Conservation (phyloP, 2,113 vertebrate genomes). For the Stegostoma tigrinum region DNA sequence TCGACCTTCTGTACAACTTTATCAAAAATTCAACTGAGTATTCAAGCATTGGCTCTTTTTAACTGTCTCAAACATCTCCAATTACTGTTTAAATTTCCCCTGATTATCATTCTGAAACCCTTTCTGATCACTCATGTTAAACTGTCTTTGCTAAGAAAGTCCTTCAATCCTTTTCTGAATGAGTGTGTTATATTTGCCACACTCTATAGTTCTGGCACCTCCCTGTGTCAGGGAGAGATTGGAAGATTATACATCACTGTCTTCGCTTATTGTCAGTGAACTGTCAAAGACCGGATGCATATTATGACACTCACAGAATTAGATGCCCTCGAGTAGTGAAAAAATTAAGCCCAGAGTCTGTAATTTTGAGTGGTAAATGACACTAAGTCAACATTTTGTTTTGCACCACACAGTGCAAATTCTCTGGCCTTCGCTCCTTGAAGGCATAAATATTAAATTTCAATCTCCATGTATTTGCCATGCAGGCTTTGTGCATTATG, state of each 20-base stretch:
- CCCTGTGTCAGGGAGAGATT: neutral
- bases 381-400: neutral
- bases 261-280: neutral
- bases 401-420: neutral
- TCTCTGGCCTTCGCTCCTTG: neutral
- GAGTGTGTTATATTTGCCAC: neutral
- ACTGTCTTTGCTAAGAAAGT: neutral
- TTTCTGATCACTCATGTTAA: too few species aligned
- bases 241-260: neutral
- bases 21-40: too few species aligned
- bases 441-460: slow-evolving; percentile 15
- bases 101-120: too few species aligned
- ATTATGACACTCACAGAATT: neutral
- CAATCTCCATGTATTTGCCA: neutral
- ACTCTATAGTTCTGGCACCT: neutral
- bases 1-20: too few species aligned
- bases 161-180: neutral
- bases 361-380: neutral
- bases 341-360: neutral
- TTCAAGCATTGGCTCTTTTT: too few species aligned
- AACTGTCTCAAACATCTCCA: too few species aligned
- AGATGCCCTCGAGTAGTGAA: neutral
- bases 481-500: neutral
- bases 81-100: too few species aligned
- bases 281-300: neutral